Evolutionary conservation across 2,888 invertebrate genomes (phyloP), one percentile per base, ranked within the genome.

Genomic region (Drosophila melanosoma): DNA sequence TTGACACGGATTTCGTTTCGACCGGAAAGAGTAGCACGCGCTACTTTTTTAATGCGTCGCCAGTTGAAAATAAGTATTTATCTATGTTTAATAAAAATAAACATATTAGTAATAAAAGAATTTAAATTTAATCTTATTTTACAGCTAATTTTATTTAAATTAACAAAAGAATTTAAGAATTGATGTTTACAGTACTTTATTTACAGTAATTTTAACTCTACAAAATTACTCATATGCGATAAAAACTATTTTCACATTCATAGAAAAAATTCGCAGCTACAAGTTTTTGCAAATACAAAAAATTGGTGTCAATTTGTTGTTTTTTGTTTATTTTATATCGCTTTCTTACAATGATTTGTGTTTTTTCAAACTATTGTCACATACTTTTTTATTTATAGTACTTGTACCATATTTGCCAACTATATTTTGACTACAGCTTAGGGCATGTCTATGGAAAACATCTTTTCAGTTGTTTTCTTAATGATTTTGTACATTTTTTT

Each of bases 1-100:
- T 54, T 79, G 67, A 87, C 80, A 82, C 85, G 61, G 60, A 67
- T 69, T 45, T 68, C 23, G 51, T 52, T 20, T 33, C 33, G 42
- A 75, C 84, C 89, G 89, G 84, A 83, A 86, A 89, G 72, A 74
- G 72, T 40, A 51, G 79, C 76, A 81, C 76, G 70, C 70, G 74
- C 75, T 35, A 11, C 1, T 11, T 26, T 38, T 58, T 56, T 54
- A 58, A 35, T 54, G 66, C 48, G 62, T 53, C 53, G 35, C 35
- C 51, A 33, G n/a, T 11, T 49, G 36, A n/a, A 87, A 81, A 78
- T 69, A 61, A 15, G 7, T 15, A 20, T 45, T 10, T 4, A 17
- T 8, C 17, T 10, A n/a, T n/a, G 73, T 81, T 81, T 17, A 45
- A n/a, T 33, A 23, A 23, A 42, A 42, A 10, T 29, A 32, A 48